Percentiles rank a stretch among this genome's conserved stretches.
Conservation (phyloP, 2,797 vertebrate genomes). For the Sitta carolinensis region DNA sequence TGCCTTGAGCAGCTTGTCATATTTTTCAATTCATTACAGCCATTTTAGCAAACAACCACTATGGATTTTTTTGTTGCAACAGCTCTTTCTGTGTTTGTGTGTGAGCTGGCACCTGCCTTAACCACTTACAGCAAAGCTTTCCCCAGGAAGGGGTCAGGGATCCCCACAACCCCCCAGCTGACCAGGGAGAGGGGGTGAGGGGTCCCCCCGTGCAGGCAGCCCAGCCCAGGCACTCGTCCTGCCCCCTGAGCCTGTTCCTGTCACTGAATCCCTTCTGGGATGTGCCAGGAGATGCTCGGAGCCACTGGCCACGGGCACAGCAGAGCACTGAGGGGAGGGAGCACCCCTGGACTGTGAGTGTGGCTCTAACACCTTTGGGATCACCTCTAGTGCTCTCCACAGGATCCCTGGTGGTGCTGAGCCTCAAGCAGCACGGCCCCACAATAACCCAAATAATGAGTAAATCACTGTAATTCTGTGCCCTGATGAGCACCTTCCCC, state of each 20-base stretch:
- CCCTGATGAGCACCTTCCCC: not conserved
- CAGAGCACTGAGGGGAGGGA: not conserved
- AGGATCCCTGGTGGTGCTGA: not conserved
- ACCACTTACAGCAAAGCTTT: not conserved
- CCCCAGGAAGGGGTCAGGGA: not conserved
- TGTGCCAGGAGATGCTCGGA: not conserved
- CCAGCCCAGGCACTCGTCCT: not conserved
- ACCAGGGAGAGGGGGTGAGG: not conserved
- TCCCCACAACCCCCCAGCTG: not conserved
- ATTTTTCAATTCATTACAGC: slow-evolving; percentile 9
- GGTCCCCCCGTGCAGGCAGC: fast-evolving
- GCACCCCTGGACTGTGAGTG: not conserved
- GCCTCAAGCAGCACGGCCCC: not conserved
- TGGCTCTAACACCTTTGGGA: not conserved
- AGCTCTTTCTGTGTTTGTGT: not conserved
- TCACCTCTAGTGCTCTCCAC: not conserved
- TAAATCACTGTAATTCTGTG: not conserved
- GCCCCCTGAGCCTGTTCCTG: not conserved
- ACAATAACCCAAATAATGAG: not conserved
- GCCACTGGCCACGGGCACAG: not conserved
- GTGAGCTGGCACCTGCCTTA: not conserved
- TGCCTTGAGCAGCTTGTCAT: not conserved
- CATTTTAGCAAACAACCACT: not conserved
- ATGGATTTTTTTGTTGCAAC: not conserved
- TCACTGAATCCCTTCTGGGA: not conserved